Evolutionary conservation across 1,140 invertebrate species (phyloP).

Genomic region (Cotesia chilonis): DNA sequence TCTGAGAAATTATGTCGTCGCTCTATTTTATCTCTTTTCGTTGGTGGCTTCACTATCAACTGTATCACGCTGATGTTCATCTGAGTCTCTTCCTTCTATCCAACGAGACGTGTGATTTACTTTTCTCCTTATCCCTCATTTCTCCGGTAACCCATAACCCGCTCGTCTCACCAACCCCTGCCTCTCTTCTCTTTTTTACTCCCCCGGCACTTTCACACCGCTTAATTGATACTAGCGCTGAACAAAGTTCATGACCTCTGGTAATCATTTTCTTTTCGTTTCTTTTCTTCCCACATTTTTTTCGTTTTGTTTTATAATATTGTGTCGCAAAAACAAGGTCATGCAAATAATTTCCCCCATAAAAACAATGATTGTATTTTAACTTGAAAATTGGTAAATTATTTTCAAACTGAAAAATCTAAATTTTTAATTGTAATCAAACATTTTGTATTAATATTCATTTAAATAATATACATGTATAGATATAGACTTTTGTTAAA

Average conservation of each 20-base stretch:
- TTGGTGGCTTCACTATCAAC: neutral
- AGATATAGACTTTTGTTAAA: too few relatives aligned
- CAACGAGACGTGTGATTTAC: conserved; percentile 1
- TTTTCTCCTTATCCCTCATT: neutral
- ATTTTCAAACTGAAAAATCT: too few relatives aligned
- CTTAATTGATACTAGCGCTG: neutral
- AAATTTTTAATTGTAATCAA: too few relatives aligned
- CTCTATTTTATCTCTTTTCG: neutral
- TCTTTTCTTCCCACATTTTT: neutral
- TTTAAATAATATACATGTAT: too few relatives aligned
- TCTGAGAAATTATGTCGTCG: neutral
- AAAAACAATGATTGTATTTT: too few relatives aligned
- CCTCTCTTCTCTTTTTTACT: conserved; percentile 25
- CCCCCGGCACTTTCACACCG: conserved; percentile 11
- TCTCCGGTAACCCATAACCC: conserved; percentile 1
- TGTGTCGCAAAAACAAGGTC: too few relatives aligned
- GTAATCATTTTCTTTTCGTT: neutral
- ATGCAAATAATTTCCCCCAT: too few relatives aligned
- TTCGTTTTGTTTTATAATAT: too few relatives aligned
- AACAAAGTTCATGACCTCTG: conserved; percentile 19
- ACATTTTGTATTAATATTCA: too few relatives aligned
- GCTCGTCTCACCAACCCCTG: neutral
- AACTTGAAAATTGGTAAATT: too few relatives aligned
- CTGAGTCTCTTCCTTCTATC: conserved; percentile 7
- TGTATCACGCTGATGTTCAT: neutral